phyloP scores from a whole-genome alignment of 2,888 invertebrate genomes.

The Plusia festucae region DNA sequence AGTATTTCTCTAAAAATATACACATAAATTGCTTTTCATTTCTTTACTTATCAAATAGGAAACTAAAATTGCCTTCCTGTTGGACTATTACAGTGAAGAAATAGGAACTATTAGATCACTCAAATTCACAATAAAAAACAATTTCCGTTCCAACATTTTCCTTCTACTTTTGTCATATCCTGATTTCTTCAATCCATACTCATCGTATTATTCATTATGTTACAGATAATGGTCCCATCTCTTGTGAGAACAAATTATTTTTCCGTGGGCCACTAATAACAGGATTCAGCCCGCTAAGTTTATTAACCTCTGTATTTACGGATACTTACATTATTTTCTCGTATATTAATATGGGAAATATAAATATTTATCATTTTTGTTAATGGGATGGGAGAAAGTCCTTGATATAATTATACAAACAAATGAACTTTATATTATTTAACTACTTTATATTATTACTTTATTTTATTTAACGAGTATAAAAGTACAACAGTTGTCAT shows the following conservation, averaged over 20 bases:
- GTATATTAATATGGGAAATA: not conserved
- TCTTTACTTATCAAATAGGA: no score
- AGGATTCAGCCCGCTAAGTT: conserved; percentile 16
- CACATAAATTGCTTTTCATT: no score
- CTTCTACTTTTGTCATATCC: not conserved
- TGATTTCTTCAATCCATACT: conserved; percentile 14
- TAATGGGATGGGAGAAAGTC: no score
- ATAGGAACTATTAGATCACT: no score
- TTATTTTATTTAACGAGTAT: not conserved
- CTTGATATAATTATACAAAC: no score
- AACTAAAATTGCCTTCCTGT: no score
- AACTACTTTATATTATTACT: no score
- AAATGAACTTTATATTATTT: no score
- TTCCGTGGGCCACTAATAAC: conserved; percentile 31
- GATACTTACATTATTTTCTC: conserved; percentile 2
- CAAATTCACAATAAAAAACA: not conserved
- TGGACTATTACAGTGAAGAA: no score
- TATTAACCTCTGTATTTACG: conserved; percentile 29
- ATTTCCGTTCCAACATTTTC: not conserved
- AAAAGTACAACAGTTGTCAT: no score
- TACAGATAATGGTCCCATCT: conserved; percentile 40
- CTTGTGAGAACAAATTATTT: conserved; percentile 46
- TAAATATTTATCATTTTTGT: no score
- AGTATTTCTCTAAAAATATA: no score
- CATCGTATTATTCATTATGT: conserved; percentile 49